Evolutionary conservation across 2,113 vertebrate genomes (phyloP), one percentile per base, ranked within the genome.

Genomic region (Salvelinus namaycush): DNA sequence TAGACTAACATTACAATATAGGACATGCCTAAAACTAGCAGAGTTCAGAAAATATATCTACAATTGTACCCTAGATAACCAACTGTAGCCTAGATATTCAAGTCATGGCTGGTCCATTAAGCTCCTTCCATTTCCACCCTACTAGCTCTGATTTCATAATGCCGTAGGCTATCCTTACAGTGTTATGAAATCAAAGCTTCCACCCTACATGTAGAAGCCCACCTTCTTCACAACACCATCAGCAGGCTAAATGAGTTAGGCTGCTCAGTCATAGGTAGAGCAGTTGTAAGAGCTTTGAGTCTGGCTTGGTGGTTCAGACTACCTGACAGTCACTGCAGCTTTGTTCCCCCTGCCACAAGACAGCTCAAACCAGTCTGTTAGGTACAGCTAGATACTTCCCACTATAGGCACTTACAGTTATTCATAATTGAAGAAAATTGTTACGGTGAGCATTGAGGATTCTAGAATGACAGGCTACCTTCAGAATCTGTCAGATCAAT

Each of bases 251-350:
- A 31, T 31, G 31, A 31, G 31, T 31, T 31, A 5, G 31, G 5
- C 31, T 31, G 31, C 4, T 31, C 11, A 22, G 7, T 24, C 62
- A 13, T 27, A 65, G 8, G 5, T 11, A 26, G 20, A 1, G 70
- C 64, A 34, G 70, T 69, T 65, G 8, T 2, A 29, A 65, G 67
- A 48, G 78, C 72, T 77, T 74, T 27, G 57, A 76, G 27, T 65
- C 60, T 3, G 68, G 64, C 59, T 16, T n/a, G 1, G 31, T 20
- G 67, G 70, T 18, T 72, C 14, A 27, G 3, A 68, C 27, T 27
- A 27, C 27, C 27, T 27, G 27, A 27, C 27, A 29, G 9, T 16
- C 5, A 14, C 74, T 34, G 64, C 29, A 29, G 26, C 68, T 70
- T 51, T 71, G 14, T 65, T 65, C 8, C 62, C 24, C 1, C 68